Evolutionary conservation across 2,797 vertebrate species (phyloP).

Genomic region (Pseudotriccus pelzelni): DNA sequence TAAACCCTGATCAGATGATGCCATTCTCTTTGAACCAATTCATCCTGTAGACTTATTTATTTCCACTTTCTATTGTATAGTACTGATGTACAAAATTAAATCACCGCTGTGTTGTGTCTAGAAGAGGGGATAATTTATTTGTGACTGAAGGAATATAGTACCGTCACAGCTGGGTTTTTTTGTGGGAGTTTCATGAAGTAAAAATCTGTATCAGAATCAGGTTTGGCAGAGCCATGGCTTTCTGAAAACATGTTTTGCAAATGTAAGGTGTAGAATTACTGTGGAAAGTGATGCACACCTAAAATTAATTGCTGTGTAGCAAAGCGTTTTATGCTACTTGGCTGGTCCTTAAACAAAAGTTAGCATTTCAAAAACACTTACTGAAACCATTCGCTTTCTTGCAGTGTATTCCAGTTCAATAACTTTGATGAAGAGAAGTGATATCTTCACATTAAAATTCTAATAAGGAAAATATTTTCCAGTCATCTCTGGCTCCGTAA

Average conservation of each 20-base stretch:
- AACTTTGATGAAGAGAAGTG: background rate
- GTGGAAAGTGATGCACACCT: background rate
- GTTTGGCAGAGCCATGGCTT: background rate
- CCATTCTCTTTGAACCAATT: background rate
- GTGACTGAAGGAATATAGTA: background rate
- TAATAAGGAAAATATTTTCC: conserved; percentile 17
- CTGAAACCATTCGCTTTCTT: background rate
- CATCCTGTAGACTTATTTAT: background rate
- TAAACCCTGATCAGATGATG: background rate
- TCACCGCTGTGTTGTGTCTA: background rate
- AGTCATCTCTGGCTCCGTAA: background rate
- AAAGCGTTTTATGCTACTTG: background rate
- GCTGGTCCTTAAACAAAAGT: conserved; percentile 35
- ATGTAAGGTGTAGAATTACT: background rate
- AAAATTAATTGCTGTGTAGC: conserved; percentile 7
- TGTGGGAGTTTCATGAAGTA: background rate
- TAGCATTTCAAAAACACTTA: conserved; percentile 2
- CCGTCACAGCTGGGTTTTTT: background rate
- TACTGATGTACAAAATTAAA: conserved; percentile 5
- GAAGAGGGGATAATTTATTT: background rate
- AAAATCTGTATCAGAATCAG: background rate
- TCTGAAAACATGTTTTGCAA: background rate
- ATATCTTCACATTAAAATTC: background rate
- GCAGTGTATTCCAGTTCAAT: background rate
- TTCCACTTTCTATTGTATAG: background rate